A percentile compares a stretch with the other conserved stretches of the same genome.
phyloP scores from a whole-genome alignment of 2,888 invertebrate species.

The Leptinotarsa rubiginosa region DNA sequence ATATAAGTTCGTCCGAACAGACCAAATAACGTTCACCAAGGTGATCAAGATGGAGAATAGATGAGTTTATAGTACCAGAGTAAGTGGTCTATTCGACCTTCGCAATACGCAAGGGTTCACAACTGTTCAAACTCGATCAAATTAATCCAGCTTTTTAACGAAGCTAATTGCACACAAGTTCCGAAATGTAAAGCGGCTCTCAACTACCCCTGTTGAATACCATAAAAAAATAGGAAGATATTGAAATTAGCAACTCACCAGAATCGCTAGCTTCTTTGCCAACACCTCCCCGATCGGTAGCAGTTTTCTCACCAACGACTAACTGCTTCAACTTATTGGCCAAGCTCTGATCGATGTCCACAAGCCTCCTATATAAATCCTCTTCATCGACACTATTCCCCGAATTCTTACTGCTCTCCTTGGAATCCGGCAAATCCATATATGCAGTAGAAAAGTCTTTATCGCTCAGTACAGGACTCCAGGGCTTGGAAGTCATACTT shows the following conservation, averaged over 20 bases:
- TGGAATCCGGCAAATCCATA: conserved; percentile 54
- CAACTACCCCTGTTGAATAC: no score
- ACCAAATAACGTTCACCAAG: no score
- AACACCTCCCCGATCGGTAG: conserved; percentile 18
- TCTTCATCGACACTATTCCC: conserved; percentile 51
- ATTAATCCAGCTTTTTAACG: no score
- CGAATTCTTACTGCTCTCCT: conserved; percentile 41
- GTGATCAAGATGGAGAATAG: no score
- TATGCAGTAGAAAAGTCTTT: conserved; percentile 60
- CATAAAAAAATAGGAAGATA: background rate
- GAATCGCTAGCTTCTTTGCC: background rate
- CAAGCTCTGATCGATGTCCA: conserved; percentile 58
- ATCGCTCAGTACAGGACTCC: conserved; percentile 37
- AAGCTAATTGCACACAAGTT: no score
- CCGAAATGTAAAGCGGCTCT: no score
- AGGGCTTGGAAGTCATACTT: conserved; percentile 23
- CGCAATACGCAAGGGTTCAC: no score
- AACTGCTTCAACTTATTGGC: conserved; percentile 55
- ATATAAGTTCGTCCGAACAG: no score
- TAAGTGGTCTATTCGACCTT: no score
- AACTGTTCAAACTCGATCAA: no score
- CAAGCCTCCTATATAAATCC: conserved; percentile 52
- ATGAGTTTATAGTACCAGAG: no score
- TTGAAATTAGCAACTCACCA: background rate
- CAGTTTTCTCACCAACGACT: background rate